A percentile compares a stretch with the other conserved stretches of the same genome.
Evolutionary conservation across 2,113 vertebrate genomes (phyloP).

Genomic region (Gasterosteus aculeatus): DNA sequence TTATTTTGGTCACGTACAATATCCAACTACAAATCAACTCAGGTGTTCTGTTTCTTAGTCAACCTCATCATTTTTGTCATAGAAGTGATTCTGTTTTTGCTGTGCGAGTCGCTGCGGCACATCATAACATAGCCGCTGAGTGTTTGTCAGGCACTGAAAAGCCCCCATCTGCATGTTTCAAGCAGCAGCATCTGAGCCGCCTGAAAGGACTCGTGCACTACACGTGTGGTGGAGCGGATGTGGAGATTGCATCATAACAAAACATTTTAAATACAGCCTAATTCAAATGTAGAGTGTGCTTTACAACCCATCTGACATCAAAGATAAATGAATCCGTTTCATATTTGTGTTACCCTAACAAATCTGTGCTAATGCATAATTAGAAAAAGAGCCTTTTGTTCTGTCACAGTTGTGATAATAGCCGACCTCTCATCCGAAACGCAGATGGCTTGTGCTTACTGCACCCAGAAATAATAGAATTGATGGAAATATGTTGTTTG

Average conservation of each 20-base stretch:
- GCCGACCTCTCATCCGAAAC: slow-evolving; percentile 44
- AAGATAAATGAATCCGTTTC: slow-evolving; percentile 50
- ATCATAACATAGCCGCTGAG: slow-evolving; percentile 20
- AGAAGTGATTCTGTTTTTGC: neutral
- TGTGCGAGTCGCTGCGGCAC: neutral
- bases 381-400: slow-evolving; percentile 56
- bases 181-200: slow-evolving; percentile 34
- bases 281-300: slow-evolving; percentile 63
- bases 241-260: slow-evolving; percentile 48
- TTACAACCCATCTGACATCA: slow-evolving; percentile 55
- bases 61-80: neutral
- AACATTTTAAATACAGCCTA: slow-evolving; percentile 42
- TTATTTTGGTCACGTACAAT: neutral
- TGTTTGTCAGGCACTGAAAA: slow-evolving; percentile 1
- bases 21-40: neutral
- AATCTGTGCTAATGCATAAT: slow-evolving; percentile 57
- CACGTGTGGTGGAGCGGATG: neutral
- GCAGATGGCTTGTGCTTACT: slow-evolving; percentile 37
- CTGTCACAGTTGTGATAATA: slow-evolving; percentile 47
- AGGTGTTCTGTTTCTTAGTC: neutral
- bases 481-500: slow-evolving; percentile 33
- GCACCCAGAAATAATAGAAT: slow-evolving; percentile 37
- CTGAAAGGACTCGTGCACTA: slow-evolving; percentile 32
- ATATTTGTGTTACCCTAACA: slow-evolving; percentile 33
- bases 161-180: slow-evolving; percentile 41